Evolutionary conservation across 2,888 invertebrate species (phyloP), one percentile per base, ranked within the genome.

Genomic region (Clunio marinus): DNA sequence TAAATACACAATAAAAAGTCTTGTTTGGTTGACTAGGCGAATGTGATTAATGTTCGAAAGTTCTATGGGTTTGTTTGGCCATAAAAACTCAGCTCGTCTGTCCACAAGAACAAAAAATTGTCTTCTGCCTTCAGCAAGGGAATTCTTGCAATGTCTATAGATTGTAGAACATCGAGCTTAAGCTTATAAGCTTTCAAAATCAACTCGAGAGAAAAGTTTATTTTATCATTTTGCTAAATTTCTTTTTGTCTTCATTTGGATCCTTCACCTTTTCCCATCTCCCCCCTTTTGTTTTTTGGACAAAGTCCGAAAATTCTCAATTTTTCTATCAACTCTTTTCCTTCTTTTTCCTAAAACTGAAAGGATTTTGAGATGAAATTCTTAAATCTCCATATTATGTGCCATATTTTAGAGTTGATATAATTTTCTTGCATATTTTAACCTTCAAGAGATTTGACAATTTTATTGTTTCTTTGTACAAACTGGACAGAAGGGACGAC

Each of bases 141-240:
- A 28, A 32, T 59, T 32, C 27, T n/a, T 59, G 59, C 27, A 32
- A 10, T 5, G 24, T n/a, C 8, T 15, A 37, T 20, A 62, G 41
- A 28, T 17, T 37, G 62, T 41, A 55, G 24, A 45, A 55, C 35
- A 66, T 55, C 27, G 46, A 46, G 35, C 51, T 59, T 59, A 59
- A 20, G 28, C 57, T 32, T 28, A 22, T 66, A 66, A 66, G 66
- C 66, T 66, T 51, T 22, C 5, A 22, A 51, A n/a, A n/a, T n/a
- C n/a, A n/a, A n/a, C n/a, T n/a, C 35, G 13, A 32, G 35, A 51
- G 20, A 13, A n/a, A 51, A 51, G 22, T 51, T 22, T 51, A 51
- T 51, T 51, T 51, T 17, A 7, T 45, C 51, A n/a, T 51, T 51
- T 22, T 51, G 13, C 17, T 8, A 46, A 46, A 46, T 46, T 35